Evolutionary conservation across 1,140 invertebrate species (phyloP).

Genomic region (Zaprionus nigranus): DNA sequence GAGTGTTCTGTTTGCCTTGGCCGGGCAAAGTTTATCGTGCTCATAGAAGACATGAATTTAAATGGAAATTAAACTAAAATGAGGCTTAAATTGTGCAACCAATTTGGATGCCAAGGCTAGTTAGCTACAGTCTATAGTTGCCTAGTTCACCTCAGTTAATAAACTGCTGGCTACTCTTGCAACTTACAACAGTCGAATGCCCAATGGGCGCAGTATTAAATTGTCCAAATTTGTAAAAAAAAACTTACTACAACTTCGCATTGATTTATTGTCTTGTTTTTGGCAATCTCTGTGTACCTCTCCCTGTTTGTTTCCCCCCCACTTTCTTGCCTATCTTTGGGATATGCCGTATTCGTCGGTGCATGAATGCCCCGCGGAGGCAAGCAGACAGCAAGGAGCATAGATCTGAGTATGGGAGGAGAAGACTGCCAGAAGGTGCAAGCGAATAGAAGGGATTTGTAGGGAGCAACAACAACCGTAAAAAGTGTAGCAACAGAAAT

Average conservation of each 20-base stretch:
- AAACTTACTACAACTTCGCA: neutral
- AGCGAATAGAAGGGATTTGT: neutral
- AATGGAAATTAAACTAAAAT: slow-evolving; percentile 82
- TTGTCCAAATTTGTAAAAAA: neutral
- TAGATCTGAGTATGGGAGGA: neutral
- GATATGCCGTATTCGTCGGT: neutral
- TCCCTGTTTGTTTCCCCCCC: neutral
- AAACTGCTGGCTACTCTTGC: neutral
- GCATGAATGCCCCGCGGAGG: slow-evolving; percentile 4
- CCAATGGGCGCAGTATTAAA: neutral
- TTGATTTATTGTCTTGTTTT: neutral
- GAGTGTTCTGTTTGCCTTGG: slow-evolving; percentile 41
- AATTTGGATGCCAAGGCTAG: slow-evolving; percentile 42
- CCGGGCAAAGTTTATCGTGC: neutral
- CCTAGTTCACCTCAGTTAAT: too few relatives aligned
- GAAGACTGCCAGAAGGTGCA: neutral
- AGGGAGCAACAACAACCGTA: neutral
- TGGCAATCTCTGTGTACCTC: neutral
- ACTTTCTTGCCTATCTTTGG: neutral
- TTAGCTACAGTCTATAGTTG: too few relatives aligned
- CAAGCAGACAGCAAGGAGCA: neutral
- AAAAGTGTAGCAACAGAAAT: slow-evolving; percentile 7
- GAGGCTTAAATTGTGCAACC: slow-evolving; percentile 75
- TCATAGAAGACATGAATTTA: slow-evolving; percentile 76
- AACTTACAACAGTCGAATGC: neutral